Base-by-base conservation (phyloP, 1,140 invertebrate genomes). In the Diachasma alloeum region DNA sequence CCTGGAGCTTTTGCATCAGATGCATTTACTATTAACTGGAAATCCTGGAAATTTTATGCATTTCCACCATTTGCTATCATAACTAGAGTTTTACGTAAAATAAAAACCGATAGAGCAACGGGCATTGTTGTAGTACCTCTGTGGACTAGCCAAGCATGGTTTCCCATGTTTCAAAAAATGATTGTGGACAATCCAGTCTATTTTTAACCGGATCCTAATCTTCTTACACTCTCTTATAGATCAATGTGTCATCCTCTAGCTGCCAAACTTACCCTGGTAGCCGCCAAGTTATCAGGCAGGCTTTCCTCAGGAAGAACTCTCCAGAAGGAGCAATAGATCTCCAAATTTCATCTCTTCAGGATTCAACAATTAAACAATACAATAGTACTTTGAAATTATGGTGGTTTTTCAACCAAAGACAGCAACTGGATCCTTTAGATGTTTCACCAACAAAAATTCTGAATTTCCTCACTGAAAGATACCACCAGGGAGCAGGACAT, bases 311-410 rank as follows among this genome's bases (percentile, higher is more conserved):
- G 37, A 37, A 75, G 26, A 31, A 53, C 48, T 17, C 72, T 13
- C 44, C 69, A 17, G 67, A 75, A 37, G 71, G 71, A 56, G 68
- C 76, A n/a, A 24, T 82, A 4, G 75, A 82, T 4, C 66, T 86
- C 8, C 78, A 83, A 66, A n/a, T 83, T 59, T 76, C 80, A 0
- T 86, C 85, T 11, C 26, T 86, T 1, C 75, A 83, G 0, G 46
- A 82, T 1, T 79, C 73, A 19, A 86, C 83, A 0, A 48, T 82
- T 10, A 81, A 82, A 24, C 84, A 87, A 68, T 86, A 86, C 72
- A 78, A 82, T 31, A 56, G 69, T 1, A 77, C 79, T n/a, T 73
- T 83, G 0, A 84, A 82, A 68, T 36, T 71, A n/a, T 87, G 84
- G 84, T 84, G 84, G 82, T 2, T 66, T 0, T 87, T 84, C 24